These are phyloP conservation scores for Harpalus rubripes DNA, from an alignment of 2,888 invertebrate species.

Conservation along the genomic window DNA sequence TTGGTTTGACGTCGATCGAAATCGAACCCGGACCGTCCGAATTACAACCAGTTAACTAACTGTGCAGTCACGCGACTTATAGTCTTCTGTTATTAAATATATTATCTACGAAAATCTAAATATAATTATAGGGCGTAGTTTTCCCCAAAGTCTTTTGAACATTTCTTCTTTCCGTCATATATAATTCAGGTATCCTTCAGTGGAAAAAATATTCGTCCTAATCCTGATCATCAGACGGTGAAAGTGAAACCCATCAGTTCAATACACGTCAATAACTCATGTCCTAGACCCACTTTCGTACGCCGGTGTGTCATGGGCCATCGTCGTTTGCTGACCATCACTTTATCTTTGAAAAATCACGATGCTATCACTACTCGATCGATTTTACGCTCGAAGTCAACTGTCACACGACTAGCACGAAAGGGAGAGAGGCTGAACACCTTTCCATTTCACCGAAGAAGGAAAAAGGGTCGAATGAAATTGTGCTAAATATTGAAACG, in stretches of 20 bases:
- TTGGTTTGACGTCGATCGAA: no score
- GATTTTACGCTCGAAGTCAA: slow-evolving; percentile 22
- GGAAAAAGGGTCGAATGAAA: neutral
- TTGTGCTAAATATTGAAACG: no score
- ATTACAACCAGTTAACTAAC: no score
- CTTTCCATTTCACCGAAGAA: neutral
- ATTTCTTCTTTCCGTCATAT: neutral
- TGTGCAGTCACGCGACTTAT: neutral
- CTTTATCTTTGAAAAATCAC: slow-evolving; percentile 57
- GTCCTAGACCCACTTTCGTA: slow-evolving; percentile 55
- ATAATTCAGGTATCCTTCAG: neutral
- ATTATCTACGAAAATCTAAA: neutral
- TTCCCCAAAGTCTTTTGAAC: neutral
- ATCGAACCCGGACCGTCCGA: no score
- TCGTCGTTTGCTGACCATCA: slow-evolving; percentile 30
- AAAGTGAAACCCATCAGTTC: slow-evolving; percentile 27
- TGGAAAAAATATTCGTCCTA: neutral
- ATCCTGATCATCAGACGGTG: neutral
- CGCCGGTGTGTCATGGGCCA: neutral
- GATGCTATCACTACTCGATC: slow-evolving; percentile 44
- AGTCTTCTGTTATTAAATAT: neutral
- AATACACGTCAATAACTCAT: slow-evolving; percentile 39
- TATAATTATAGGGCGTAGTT: neutral
- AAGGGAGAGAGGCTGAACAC: neutral
- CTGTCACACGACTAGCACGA: neutral